phyloP scores from a whole-genome alignment of 2,113 vertebrate species.

The Forbesichthys papilliferus region DNA sequence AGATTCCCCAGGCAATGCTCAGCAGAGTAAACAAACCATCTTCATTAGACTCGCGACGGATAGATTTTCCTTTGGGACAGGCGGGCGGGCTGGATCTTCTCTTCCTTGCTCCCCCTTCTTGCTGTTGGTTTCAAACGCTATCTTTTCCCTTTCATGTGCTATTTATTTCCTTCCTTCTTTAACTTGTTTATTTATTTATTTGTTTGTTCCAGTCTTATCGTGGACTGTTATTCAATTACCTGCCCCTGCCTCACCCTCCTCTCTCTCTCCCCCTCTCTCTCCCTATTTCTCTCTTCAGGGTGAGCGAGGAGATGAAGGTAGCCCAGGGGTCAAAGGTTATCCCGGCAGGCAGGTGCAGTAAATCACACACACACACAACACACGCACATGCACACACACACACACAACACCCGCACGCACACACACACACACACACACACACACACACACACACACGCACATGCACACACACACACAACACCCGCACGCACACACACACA shows the following conservation, averaged over 20 bases:
- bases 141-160: not conserved
- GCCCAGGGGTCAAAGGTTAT: conserved; percentile 99
- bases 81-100: conserved; percentile 10
- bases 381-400: conserved; percentile 37
- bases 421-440: not conserved
- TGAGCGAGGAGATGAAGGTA: conserved; percentile 85
- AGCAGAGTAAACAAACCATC: conserved; percentile 42
- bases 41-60: conserved; percentile 35
- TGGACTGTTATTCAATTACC: not conserved
- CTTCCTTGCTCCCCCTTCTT: not conserved
- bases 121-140: not conserved
- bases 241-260: not conserved
- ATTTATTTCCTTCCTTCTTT: not conserved
- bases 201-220: not conserved
- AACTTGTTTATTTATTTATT: not conserved
- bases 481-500: too few species aligned
- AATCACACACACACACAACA: conserved; percentile 68
- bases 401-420: conserved; percentile 39
- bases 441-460: too few species aligned
- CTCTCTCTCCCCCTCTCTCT: conserved; percentile 8
- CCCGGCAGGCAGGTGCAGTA: conserved; percentile 99
- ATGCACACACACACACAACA: too few species aligned
- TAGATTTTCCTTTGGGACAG: conserved; percentile 18
- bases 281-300: conserved; percentile 79
- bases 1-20: conserved; percentile 4